Conservation (phyloP, 2,797 vertebrate genomes). For the Molossus molossus region DNA sequence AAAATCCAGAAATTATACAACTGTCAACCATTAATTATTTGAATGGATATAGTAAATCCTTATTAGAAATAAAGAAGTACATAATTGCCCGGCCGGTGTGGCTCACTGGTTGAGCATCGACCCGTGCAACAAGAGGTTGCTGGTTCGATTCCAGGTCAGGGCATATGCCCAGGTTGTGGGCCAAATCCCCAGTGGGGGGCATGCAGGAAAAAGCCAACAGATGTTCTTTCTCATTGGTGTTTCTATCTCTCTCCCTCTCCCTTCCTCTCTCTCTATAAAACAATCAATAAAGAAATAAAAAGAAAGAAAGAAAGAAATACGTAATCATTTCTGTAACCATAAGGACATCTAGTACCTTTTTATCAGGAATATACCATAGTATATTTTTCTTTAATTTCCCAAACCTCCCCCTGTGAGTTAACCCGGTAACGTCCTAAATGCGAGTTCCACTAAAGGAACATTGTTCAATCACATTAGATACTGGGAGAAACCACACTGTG, state of each 20-base stretch:
- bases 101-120: too few species aligned
- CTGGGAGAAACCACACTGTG: background rate
- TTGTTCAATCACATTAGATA: background rate
- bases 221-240: too few species aligned
- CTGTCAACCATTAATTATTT: too few species aligned
- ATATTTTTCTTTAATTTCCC: slow-evolving; percentile 44
- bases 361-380: background rate
- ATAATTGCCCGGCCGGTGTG: background rate
- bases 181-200: too few species aligned
- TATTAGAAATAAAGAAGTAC: background rate
- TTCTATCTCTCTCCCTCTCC: too few species aligned
- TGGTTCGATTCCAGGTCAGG: too few species aligned
- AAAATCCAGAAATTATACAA: too few species aligned
- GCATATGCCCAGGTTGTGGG: too few species aligned
- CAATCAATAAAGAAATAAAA: too few species aligned
- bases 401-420: background rate
- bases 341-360: background rate
- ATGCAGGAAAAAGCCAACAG: too few species aligned
- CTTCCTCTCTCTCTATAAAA: too few species aligned
- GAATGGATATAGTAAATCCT: background rate
- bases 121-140: too few species aligned
- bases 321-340: background rate
- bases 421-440: background rate
- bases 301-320: background rate
- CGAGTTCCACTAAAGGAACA: background rate